Evolutionary conservation across 2,888 invertebrate genomes (phyloP).

Genomic region (Eumacrocentrus americanus): DNA sequence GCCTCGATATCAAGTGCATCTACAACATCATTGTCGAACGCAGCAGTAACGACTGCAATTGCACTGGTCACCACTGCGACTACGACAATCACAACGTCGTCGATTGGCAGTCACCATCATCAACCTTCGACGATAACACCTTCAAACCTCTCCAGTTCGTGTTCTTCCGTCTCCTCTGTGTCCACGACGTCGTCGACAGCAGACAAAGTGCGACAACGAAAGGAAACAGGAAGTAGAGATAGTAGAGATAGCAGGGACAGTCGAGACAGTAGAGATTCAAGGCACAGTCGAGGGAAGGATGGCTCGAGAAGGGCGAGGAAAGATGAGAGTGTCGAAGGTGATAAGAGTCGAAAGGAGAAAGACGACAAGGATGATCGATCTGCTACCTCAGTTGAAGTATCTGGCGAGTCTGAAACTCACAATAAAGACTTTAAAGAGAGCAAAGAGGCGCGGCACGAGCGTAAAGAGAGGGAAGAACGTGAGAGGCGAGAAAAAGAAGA

Average conservation of each 20-base stretch:
- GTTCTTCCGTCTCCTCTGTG: constrained; percentile 36
- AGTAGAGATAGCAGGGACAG: constrained; percentile 54
- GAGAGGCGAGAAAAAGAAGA: constrained; percentile 51
- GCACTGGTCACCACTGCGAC: constrained; percentile 29
- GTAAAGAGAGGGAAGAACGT: constrained; percentile 50
- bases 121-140: neutral
- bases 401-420: constrained; percentile 38
- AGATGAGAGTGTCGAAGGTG: constrained; percentile 42
- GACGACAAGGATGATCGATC: constrained; percentile 38
- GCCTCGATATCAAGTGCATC: constrained; percentile 13
- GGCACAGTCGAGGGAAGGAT: constrained; percentile 56
- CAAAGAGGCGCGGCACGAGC: constrained; percentile 47
- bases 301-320: constrained; percentile 52
- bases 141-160: constrained; percentile 26
- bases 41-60: constrained; percentile 29
- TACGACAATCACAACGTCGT: constrained; percentile 26
- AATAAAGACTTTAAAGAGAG: constrained; percentile 42
- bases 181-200: constrained; percentile 40
- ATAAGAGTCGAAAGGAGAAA: constrained; percentile 41
- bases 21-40: constrained; percentile 29
- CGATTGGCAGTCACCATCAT: constrained; percentile 10
- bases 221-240: constrained; percentile 47
- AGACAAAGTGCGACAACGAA: constrained; percentile 48
- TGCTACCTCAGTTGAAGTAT: constrained; percentile 26
- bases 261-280: constrained; percentile 54